Evolutionary conservation across 2,888 invertebrate genomes (phyloP), one percentile per base, ranked within the genome.

Genomic region (Choristoneura rosaceana): DNA sequence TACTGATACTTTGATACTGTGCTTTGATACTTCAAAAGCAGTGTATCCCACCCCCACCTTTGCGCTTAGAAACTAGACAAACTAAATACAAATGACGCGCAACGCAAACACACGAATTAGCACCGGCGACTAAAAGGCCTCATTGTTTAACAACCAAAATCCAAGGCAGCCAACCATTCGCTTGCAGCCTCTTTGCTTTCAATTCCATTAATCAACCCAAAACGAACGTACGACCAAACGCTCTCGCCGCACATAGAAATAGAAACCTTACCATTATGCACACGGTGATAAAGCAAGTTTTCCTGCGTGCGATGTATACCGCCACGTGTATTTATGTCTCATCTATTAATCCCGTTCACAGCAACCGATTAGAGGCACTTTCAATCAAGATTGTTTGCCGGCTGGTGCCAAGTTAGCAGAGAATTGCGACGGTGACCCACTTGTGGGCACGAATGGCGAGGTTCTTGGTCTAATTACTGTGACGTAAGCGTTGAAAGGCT

Each of bases 381-480:
- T 88, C 88, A 89, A 90, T 90, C 90, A 87, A 89, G 88, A 88
- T 88, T 91, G 90, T 91, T 91, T 89, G 87, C 83, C 70, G 77
- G 79, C 76, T 78, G 79, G 83, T 84, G 89, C 89, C 86, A 87
- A 89, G 87, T 89, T 89, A 85, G 82, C 81, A 77, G 77, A 79
- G 80, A 81, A 82, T 83, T 80, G 78, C 79, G 75, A 78, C 79
- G 73, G 47, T 73, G 73, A 73, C 69, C 73, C 73, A 73, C 73
- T 73, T 73, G 73, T 69, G 69, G 73, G 73, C 63, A 63, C 47
- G 63, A 70, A 65, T 70, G 71, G 58, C 67, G 71, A 15, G 61
- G 62, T 67, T 38, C 43, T 62, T 41, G 71, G 58, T 68, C 71
- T 73, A 73, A 73, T 73, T 68, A 73, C 68, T 68, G 59, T 73